Base-by-base conservation (phyloP, 2,888 invertebrate species). In the Folsomia manolachei region DNA sequence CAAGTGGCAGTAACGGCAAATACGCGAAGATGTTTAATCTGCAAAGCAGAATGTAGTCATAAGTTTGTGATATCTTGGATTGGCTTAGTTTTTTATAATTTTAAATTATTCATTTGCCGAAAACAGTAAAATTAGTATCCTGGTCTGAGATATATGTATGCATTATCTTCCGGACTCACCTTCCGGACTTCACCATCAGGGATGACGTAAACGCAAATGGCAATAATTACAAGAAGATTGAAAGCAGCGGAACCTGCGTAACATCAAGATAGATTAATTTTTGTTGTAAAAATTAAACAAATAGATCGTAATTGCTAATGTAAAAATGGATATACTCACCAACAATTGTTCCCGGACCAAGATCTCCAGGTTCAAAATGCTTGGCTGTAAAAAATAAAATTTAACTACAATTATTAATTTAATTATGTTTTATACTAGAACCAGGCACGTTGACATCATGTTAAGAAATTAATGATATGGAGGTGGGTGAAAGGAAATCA, bases 1-100 rank as follows among this genome's bases (percentile, higher is more conserved):
- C 97, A 98, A 9, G 93, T 90, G 60, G 98, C 96, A 14, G 99
- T 99, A 71, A 99, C 95, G 83, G 97, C 92, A 86, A 99, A 99
- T 71, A 99, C 99, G 72, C 96, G 88, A 71, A 97, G 87, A 86
- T 98, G 97, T 84, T 96, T 97, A 79, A 97, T 96, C 83, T n/a
- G n/a, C n/a, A n/a, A n/a, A n/a, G n/a, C n/a, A n/a, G n/a, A n/a
- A n/a, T 91, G 92, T 18, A 97, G 87, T 11, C 11, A 52, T 14
- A 14, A 18, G 52, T 52, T 18, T 18, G 18, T 52, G 11, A 52
- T 14, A 52, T 14, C 18, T 52, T 14, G 11, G 18, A 14, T 52
- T 52, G 11, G 52, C 18, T 52, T 18, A 52, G 18, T 14, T 18
- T 18, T 18, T 52, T 52, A 52, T 18, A 52, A n/a, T n/a, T n/a